A percentile compares a stretch with the other conserved stretches of the same genome.
Conservation (phyloP, 2,113 vertebrate genomes). For the Spheniscus mendiculus region DNA sequence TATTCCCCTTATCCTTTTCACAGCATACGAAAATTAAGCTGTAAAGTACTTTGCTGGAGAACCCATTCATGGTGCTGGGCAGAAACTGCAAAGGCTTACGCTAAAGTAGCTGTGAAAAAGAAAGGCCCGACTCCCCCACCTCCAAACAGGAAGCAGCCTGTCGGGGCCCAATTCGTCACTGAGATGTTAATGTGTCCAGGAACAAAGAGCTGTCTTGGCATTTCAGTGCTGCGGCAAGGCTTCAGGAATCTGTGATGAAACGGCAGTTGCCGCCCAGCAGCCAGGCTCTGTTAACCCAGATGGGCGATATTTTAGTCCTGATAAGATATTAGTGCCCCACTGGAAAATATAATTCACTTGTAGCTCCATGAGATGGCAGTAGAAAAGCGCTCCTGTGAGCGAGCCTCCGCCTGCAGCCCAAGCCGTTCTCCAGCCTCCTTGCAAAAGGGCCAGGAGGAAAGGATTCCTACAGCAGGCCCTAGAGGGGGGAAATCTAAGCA, state of each 20-base stretch:
- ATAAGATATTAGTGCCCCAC: neutral
- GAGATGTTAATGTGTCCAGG: neutral
- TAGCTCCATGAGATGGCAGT: conserved; percentile 69
- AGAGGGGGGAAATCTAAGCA: neutral
- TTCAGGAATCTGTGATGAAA: neutral
- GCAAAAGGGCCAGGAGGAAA: neutral
- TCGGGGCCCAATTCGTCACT: neutral
- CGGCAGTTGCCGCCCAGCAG: neutral
- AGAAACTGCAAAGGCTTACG: neutral
- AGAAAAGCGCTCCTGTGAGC: neutral
- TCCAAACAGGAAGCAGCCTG: neutral
- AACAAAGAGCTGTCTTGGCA: neutral
- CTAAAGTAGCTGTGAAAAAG: neutral
- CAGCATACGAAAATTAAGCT: neutral
- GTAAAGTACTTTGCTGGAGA: conserved; percentile 12
- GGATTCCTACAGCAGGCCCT: neutral
- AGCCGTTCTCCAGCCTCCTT: neutral
- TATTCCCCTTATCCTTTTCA: conserved; percentile 1
- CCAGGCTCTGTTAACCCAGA: neutral
- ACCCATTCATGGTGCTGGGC: neutral
- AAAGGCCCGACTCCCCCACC: neutral
- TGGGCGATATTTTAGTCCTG: neutral
- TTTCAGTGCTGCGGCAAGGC: neutral
- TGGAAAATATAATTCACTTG: neutral
- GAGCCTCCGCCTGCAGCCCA: neutral